These are phyloP conservation scores for Syrphus vitripennis DNA, from an alignment of 2,888 invertebrate genomes.

Conservation along the genomic window DNA sequence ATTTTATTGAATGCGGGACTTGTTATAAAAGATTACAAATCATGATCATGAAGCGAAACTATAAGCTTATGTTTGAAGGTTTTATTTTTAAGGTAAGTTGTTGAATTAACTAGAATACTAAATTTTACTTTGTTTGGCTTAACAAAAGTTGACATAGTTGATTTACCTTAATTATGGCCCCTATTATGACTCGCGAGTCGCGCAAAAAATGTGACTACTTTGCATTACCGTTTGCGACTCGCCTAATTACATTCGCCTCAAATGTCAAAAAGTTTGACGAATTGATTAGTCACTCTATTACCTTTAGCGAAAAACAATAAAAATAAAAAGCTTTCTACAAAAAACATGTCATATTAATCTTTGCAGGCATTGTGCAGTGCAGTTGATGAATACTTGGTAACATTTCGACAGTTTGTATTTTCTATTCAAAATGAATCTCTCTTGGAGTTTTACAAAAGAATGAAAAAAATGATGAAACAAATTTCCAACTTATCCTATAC, in stretches of 20 bases:
- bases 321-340: too few species aligned
- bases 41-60: constrained; percentile 75
- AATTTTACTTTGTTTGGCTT: too few species aligned
- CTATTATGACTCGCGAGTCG: too few species aligned
- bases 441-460: constrained; percentile 74
- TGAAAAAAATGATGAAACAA: constrained; percentile 76
- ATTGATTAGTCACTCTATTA: too few species aligned
- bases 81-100: constrained; percentile 76
- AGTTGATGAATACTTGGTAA: constrained; percentile 83
- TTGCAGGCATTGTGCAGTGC: constrained; percentile 85
- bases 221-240: too few species aligned
- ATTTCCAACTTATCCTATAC: constrained; percentile 76
- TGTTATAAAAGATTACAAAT: constrained; percentile 77
- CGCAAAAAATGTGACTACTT: too few species aligned
- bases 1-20: constrained; percentile 78
- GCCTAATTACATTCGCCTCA: too few species aligned
- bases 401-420: constrained; percentile 82
- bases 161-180: too few species aligned
- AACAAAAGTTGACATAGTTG: too few species aligned
- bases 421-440: constrained; percentile 74
- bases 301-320: too few species aligned
- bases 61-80: constrained; percentile 76
- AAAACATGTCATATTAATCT: neutral
- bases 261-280: too few species aligned
- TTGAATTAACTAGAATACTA: too few species aligned